Evolutionary conservation across 2,888 invertebrate species (phyloP), one percentile per base, ranked within the genome.

Genomic region (Heteromyza rotundicornis): DNA sequence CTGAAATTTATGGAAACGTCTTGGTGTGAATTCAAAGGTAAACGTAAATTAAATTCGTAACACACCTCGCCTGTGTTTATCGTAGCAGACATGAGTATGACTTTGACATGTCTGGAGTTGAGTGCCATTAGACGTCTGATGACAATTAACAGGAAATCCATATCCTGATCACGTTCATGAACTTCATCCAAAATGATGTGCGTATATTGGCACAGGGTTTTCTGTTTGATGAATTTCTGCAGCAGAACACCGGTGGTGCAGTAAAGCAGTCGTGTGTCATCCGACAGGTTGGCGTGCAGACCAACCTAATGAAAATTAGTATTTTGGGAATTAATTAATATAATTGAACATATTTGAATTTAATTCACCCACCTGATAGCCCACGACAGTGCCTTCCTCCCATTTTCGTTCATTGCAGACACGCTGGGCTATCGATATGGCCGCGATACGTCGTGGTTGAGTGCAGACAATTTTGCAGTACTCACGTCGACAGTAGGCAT

Each of bases 81-180:
- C 1, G 98, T 97, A 0, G 98, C 98, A 0, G 96, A 97, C 97
- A 98, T 98, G 2, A 98, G 85, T 56, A 98, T 86, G 0, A 93
- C 85, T 83, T 90, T 92, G 0, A 89, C 89, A 62, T 85, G 82
- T 0, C 85, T 82, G 0, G 90, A 90, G 76, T 89, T 89, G 0
- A 89, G 84, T 14, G 73, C 84, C 24, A 95, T 82, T 51, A 96
- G 86, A 72, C 91, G 92, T 66, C 92, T 89, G 0, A 96, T 89
- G 10, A 98, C 84, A 12, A 97, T 85, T 20, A 98, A 81, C 1
- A 94, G 84, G 78, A 98, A 95, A 78, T 98, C 98, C 87, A 95
- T 93, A 23, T 96, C 93, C 77, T 94, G 90, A 70, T 93, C 92
- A 40, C 98, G 86, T 82, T 98, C 98, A 74, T 98, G 96, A 0